phyloP scores from a whole-genome alignment of 1,140 invertebrate species.

The Cotesia glomerata region DNA sequence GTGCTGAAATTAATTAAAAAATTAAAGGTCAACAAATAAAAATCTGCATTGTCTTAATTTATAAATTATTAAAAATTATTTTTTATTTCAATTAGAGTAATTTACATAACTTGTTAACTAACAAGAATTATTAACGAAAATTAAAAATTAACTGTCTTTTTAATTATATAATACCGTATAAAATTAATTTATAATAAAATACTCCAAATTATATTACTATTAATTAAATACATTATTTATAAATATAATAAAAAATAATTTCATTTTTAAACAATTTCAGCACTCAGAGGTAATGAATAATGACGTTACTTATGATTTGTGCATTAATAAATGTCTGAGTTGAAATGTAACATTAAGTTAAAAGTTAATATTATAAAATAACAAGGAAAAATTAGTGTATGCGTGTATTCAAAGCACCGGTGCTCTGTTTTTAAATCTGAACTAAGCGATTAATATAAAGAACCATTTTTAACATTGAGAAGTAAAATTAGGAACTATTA shows the following conservation, averaged over 20 bases:
- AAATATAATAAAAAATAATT: background rate
- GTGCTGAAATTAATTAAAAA: conserved; percentile 36
- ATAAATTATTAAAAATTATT: conserved; percentile 30
- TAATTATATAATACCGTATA: no score
- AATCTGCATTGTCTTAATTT: conserved; percentile 10
- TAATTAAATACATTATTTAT: no score
- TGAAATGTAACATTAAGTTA: conserved; percentile 10
- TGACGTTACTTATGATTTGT: background rate
- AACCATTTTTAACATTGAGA: conserved; percentile 25
- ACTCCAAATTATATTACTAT: no score
- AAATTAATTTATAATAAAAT: no score
- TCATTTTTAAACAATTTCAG: background rate
- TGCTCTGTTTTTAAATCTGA: conserved; percentile 8
- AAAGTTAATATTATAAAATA: background rate
- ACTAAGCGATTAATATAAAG: background rate
- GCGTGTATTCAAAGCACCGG: conserved; percentile 9
- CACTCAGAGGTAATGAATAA: background rate
- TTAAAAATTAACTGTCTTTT: no score
- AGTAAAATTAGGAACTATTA: background rate
- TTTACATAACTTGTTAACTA: conserved; percentile 32
- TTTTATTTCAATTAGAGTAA: conserved; percentile 39
- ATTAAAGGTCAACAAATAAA: conserved; percentile 32
- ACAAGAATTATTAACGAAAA: background rate
- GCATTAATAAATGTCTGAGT: background rate
- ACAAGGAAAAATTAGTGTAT: background rate